Conservation (phyloP, 2,797 vertebrate species). For the Enteromius radiatus region DNA sequence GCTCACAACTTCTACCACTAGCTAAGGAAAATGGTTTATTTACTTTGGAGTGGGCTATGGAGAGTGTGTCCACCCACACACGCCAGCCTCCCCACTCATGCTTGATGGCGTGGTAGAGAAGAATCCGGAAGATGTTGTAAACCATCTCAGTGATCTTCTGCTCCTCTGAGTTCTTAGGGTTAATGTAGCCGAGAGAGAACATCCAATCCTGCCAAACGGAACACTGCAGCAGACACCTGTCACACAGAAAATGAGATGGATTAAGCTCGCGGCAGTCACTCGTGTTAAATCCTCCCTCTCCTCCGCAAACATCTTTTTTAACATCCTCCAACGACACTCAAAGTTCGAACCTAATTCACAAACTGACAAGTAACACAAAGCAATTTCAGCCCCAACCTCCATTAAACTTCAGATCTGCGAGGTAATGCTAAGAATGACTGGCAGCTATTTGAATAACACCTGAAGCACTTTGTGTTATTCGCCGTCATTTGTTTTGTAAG, state of each 20-base stretch:
- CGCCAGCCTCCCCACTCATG: conserved; percentile 99
- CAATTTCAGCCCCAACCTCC: conserved; percentile 26
- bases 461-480: conserved; percentile 18
- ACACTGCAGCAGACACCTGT: conserved; percentile 95
- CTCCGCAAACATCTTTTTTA: conserved; percentile 27
- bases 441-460: conserved; percentile 35
- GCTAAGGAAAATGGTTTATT: conserved; percentile 62
- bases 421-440: conserved; percentile 30
- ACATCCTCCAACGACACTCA: conserved; percentile 35
- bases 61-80: conserved; percentile 98
- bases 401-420: conserved; percentile 27
- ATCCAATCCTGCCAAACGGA: conserved; percentile 99
- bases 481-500: background rate
- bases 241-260: conserved; percentile 22
- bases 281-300: conserved; percentile 7
- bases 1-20: background rate
- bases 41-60: conserved; percentile 99
- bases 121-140: conserved; percentile 98
- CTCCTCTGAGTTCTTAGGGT: conserved; percentile 93
- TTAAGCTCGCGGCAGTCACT: conserved; percentile 6
- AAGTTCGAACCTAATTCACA: conserved; percentile 36
- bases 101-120: conserved; percentile 98
- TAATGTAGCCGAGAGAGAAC: conserved; percentile 97
- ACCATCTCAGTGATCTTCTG: conserved; percentile 99
- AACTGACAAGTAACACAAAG: conserved; percentile 28